Percentiles rank a stretch among this genome's conserved stretches.
These are phyloP conservation scores for Gobionotothen gibberifrons DNA, from an alignment of 2,797 vertebrate species.

Conservation along the genomic window DNA sequence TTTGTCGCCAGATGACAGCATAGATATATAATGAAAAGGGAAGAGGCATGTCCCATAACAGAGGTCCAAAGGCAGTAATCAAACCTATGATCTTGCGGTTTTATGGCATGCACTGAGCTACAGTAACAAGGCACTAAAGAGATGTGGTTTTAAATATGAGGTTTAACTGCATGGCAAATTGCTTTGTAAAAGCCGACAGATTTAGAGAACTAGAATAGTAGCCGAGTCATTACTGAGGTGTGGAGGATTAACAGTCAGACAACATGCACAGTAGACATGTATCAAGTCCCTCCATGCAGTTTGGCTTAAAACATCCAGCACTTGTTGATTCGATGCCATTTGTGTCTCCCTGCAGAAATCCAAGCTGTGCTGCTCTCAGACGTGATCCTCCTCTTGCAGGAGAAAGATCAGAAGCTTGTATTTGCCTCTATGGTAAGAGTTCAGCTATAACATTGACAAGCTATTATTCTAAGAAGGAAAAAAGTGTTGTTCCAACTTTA, in stretches of 20 bases:
- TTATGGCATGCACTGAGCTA: too few relatives aligned
- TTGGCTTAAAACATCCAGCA: not conserved
- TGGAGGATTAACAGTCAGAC: not conserved
- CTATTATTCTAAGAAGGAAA: not conserved
- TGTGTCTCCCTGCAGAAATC: slow-evolving; percentile 83
- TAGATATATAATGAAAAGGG: too few relatives aligned
- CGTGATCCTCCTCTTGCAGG: slow-evolving; percentile 93
- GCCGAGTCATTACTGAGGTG: not conserved
- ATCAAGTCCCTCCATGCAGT: not conserved
- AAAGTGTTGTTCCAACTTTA: not conserved
- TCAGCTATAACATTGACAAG: not conserved
- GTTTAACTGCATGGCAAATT: not conserved
- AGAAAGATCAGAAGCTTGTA: slow-evolving; percentile 93
- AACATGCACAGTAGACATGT: not conserved
- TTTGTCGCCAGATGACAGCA: too few relatives aligned
- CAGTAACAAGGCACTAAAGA: too few relatives aligned
- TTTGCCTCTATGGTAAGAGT: slow-evolving; percentile 94
- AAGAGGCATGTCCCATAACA: too few relatives aligned
- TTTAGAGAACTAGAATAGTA: too few relatives aligned
- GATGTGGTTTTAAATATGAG: not conserved
- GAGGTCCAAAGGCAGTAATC: too few relatives aligned
- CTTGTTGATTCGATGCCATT: slow-evolving; percentile 18
- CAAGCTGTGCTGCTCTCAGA: slow-evolving; percentile 91
- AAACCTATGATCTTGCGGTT: too few relatives aligned
- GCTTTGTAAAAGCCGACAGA: not conserved